Base-by-base conservation (phyloP, 2,888 invertebrate genomes). In the Villa cingulata region DNA sequence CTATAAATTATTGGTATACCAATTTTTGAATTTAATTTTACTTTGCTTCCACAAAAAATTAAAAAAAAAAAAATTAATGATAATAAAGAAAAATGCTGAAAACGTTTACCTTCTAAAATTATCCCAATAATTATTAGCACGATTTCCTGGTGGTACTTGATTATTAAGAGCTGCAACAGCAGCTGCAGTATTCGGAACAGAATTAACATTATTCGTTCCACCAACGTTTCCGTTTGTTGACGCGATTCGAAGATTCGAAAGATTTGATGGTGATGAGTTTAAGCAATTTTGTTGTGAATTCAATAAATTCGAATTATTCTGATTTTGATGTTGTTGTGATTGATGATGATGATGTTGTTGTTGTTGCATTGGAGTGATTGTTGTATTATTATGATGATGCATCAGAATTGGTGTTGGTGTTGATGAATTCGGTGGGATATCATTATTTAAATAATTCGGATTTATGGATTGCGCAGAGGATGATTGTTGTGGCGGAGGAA, bases 81-180 rank as follows among this genome's bases (percentile, higher is more conserved):
- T 47, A 48, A 38, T 51, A 2, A 5, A 12, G 12, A 32, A 5
- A 32, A 32, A 51, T 43, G 43, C 29, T 48, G n/a, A n/a, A n/a
- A n/a, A n/a, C n/a, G 58, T 59, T 75, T 80, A 87, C 88, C 89
- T 89, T 72, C 88, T 74, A 67, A 91, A 90, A 70, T 91, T 90
- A 65, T 91, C 90, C 88, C 88, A 90, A 69, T 90, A 91, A 71
- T 91, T 91, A 68, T 91, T 91, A 48, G 89, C 88, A 54, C 90
- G 74, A 68, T 86, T 88, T 27, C 90, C 89, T 34, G 90, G 90
- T 37, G 88, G 84, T 46, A 90, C 89, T 72, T 90, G 88, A 67
- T 90, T 90, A 68, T 90, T 90, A 40, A 90, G 73, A 1, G 83
- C 80, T 55, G 77, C 56, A 29, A 55, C 64, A 41, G 55, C 48